Evolutionary conservation across 2,888 invertebrate genomes (phyloP), one percentile per base, ranked within the genome.

Genomic region (Cheilosia vernalis): DNA sequence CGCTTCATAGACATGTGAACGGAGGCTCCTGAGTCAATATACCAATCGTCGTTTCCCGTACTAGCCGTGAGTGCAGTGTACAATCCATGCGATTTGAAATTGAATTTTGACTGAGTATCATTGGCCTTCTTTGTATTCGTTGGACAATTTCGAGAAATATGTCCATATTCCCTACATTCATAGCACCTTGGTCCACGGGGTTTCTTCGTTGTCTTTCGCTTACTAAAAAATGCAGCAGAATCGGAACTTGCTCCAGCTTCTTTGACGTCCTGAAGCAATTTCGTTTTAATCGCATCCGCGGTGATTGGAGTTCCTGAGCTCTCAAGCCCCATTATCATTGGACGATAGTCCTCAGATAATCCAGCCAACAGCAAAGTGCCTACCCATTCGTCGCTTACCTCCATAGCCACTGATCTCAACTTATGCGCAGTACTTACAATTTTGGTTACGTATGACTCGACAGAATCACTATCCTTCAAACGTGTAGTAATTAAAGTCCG

Each of bases 351-450:
- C 9, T 33, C 33, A 9, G 33, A 10, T 33, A 30, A 30, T 7
- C 30, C 30, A 30, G 30, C 30, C 7, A 30, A 9, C 9, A 30
- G 30, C 7, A 30, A 30, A 30, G 30, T 30, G 7, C 30, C 30
- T 7, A 30, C 30, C 30, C 30, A 30, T 30, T 30, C 30, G 30
- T 81, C 78, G 27, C 44, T 60, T 13, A 77, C 21, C 7, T 47
- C 42, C 27, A 89, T 87, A 13, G 86, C 87, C 2, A 89, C 82
- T 9, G 70, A 83, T 21, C 72, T 86, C 10, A 89, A 60, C 79
- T 89, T 88, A n/a, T 89, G 87, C 4, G 89, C 88, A 10, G 87
- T 88, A 1, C 80, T 80, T 6, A 89, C 82, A 15, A 89, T 88
- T 40, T 74, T 69, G 40, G 77, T 88, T 0, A 90, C 88, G 30